A percentile compares a stretch with the other conserved stretches of the same genome.
Evolutionary conservation across 2,888 invertebrate genomes (phyloP).

Genomic region (Pterostichus madidus): DNA sequence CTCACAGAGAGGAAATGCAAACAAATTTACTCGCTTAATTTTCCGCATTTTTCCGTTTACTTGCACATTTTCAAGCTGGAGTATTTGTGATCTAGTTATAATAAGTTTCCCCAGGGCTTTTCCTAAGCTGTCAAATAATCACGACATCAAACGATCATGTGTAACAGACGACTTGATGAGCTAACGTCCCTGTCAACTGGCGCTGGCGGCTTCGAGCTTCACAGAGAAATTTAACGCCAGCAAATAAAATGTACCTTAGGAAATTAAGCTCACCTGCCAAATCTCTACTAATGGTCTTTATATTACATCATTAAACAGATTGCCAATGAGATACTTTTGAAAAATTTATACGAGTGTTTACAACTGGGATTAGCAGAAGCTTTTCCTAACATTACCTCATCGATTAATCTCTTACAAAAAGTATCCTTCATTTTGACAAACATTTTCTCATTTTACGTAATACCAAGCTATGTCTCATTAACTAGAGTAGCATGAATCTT

Average conservation of each 20-base stretch:
- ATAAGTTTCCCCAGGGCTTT: slow-evolving; percentile 57
- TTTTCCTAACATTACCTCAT: too few relatives aligned
- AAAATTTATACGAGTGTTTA: not conserved
- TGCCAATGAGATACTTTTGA: not conserved
- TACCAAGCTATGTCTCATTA: too few relatives aligned
- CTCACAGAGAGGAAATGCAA: slow-evolving; percentile 53
- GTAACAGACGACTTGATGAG: slow-evolving; percentile 12
- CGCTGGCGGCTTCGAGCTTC: not conserved
- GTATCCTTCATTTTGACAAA: too few relatives aligned
- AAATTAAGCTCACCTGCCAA: slow-evolving; percentile 11
- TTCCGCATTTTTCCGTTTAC: slow-evolving; percentile 60
- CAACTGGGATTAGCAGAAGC: not conserved
- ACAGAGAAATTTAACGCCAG: not conserved
- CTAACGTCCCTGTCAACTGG: not conserved
- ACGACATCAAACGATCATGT: slow-evolving; percentile 24
- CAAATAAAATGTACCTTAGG: slow-evolving; percentile 25
- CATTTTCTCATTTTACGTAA: too few relatives aligned
- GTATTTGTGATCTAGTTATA: slow-evolving; percentile 60
- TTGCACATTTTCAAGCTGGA: slow-evolving; percentile 45
- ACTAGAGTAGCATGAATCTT: too few relatives aligned
- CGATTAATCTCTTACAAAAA: too few relatives aligned
- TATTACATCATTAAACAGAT: slow-evolving; percentile 40
- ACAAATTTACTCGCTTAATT: slow-evolving; percentile 54
- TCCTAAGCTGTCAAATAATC: slow-evolving; percentile 49
- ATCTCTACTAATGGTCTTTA: slow-evolving; percentile 34